These are phyloP conservation scores for Chaitophorus viminalis DNA, from an alignment of 2,888 invertebrate species.

Conservation along the genomic window DNA sequence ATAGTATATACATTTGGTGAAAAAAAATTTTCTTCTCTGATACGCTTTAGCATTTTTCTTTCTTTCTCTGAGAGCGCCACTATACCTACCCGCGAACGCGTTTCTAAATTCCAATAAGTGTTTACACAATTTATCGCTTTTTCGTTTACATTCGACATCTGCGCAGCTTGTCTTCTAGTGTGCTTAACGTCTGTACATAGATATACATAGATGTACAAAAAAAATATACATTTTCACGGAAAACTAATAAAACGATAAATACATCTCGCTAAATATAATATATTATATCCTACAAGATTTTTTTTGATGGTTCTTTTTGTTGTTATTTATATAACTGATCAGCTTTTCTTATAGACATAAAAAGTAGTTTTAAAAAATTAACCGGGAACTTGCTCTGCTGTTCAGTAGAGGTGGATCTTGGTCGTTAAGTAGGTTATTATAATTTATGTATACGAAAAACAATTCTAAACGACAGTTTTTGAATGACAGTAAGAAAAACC, in stretches of 20 bases:
- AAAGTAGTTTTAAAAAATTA: not conserved
- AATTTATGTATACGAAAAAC: too few relatives aligned
- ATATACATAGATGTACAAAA: not conserved
- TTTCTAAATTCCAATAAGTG: slow-evolving; percentile 50
- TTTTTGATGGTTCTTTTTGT: not conserved
- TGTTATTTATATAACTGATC: not conserved
- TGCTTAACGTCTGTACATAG: not conserved
- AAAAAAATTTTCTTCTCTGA: not conserved
- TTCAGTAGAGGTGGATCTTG: too few relatives aligned
- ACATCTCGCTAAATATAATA: not conserved
- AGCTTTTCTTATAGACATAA: not conserved
- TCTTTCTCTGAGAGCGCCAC: not conserved
- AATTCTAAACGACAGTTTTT: too few relatives aligned
- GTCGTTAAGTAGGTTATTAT: too few relatives aligned
- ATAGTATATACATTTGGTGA: not conserved
- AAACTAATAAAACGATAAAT: not conserved
- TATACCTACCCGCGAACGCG: not conserved
- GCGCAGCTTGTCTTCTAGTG: not conserved
- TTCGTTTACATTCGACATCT: slow-evolving; percentile 7
- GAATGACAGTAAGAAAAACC: too few relatives aligned
- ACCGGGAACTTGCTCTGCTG: too few relatives aligned
- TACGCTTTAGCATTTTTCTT: not conserved
- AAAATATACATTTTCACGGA: not conserved
- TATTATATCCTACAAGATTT: not conserved
- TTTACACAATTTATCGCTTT: slow-evolving; percentile 44